Evolutionary conservation across 1,140 invertebrate species (phyloP), one percentile per base, ranked within the genome.

Genomic region (Conus betulinus): DNA sequence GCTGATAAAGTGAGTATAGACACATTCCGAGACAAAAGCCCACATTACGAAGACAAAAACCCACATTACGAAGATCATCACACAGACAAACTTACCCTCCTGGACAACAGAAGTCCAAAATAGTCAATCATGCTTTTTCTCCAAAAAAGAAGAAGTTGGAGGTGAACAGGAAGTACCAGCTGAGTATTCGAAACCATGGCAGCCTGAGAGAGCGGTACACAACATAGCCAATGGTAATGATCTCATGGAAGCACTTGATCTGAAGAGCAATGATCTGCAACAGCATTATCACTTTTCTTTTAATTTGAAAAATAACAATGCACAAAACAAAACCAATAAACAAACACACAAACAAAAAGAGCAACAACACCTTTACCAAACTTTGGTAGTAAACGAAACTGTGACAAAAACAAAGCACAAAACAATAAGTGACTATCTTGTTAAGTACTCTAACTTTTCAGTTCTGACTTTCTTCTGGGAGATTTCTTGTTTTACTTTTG

Each of bases 221-320:
- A 57, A 98, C 97, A 95, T 99, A 99, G 13, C 99, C 99, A 95
- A 99, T 99, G 92, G 99, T 99, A 95, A 99, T 99, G 87, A 99
- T 99, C 96, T 99, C 99, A 95, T 99, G 98, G 95, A 99, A 99
- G 96, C 99, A 99, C 97, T 99, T 99, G 53, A 99, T 98, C 97
- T 99, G 99, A 7, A 99, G 98, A 85, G 98, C 95, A 89, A 99
- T 96, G 6, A 98, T 98, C 99, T 99, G 95, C 87, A 78, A 27
- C n/a, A 78, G 5, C 7, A 11, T 17, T 51, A 39, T 10, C 8
- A 78, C 76, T 78, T 23, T 78, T 78, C 1, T 78, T 78, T 51
- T 39, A n/a, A 25, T 8, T 76, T 23, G 60, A 63, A 2, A 63
- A 63, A 1, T 76, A 76, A n/a, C n/a, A 76, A 23, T 25, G n/a